These are phyloP conservation scores for Varroa destructor DNA, from an alignment of 1,140 invertebrate genomes.

Conservation along the genomic window DNA sequence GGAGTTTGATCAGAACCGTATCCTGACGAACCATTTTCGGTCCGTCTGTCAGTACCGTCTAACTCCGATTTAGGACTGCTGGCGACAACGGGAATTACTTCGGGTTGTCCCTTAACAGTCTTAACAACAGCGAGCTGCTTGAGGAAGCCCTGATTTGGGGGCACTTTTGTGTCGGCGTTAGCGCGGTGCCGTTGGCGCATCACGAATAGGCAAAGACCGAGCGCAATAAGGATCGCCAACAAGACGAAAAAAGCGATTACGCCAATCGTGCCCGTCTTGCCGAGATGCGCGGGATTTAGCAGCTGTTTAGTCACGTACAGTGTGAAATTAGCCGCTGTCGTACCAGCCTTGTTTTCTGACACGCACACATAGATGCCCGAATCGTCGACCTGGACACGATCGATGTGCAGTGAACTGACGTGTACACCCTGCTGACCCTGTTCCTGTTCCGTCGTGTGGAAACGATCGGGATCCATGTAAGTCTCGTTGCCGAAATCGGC, in stretches of 20 bases:
- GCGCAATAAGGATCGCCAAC: conserved; percentile 45
- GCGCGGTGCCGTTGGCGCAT: conserved; percentile 28
- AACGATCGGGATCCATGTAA: conserved; percentile 45
- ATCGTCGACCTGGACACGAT: conserved; percentile 54
- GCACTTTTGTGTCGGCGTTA: conserved; percentile 26
- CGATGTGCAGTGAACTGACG: conserved; percentile 54
- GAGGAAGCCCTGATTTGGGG: conserved; percentile 10
- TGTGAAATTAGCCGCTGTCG: conserved; percentile 54
- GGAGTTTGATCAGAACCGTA: conserved; percentile 36
- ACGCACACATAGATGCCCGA: conserved; percentile 57
- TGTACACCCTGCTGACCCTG: conserved; percentile 40
- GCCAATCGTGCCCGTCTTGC: conserved; percentile 42
- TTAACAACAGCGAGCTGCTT: conserved; percentile 31
- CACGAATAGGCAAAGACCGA: conserved; percentile 33
- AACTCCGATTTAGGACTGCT: conserved; percentile 29
- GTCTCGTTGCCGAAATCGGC: conserved; percentile 44
- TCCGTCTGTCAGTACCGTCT: conserved; percentile 34
- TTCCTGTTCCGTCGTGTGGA: conserved; percentile 41
- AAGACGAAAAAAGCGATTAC: conserved; percentile 49
- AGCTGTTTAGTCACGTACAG: conserved; percentile 49
- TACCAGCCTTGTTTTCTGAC: conserved; percentile 61
- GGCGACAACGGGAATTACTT: conserved; percentile 29
- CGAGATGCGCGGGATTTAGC: conserved; percentile 38
- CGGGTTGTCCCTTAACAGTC: conserved; percentile 24
- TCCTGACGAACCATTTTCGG: conserved; percentile 35